phyloP scores from a whole-genome alignment of 2,113 vertebrate species.

The Neogale vison region DNA sequence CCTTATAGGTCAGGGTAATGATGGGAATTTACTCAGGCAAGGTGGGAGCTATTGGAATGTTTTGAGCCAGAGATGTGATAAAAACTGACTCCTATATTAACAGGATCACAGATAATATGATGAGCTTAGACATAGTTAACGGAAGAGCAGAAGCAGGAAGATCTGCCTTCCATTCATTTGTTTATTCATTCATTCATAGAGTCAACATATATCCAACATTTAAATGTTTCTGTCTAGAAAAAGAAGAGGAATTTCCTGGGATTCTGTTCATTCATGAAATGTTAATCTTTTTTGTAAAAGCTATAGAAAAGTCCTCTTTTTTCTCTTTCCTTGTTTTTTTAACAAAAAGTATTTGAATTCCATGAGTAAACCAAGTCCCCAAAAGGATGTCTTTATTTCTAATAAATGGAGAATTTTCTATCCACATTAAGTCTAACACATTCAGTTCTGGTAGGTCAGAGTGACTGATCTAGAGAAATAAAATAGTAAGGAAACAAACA shows the following conservation, averaged over 20 bases:
- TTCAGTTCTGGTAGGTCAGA: neutral
- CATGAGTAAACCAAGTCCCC: neutral
- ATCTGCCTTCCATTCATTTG: neutral
- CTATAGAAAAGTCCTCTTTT: neutral
- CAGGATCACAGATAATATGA: neutral
- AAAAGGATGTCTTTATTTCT: neutral
- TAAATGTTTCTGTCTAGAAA: neutral
- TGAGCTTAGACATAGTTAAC: neutral
- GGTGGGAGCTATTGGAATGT: neutral
- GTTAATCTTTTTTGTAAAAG: neutral
- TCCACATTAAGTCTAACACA: neutral
- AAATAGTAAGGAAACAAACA: neutral
- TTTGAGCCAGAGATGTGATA: neutral
- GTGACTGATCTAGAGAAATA: neutral
- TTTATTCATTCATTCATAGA: neutral
- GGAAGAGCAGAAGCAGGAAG: neutral
- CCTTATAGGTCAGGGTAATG: neutral
- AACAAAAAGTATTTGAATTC: neutral
- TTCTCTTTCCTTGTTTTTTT: neutral
- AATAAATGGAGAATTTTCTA: neutral
- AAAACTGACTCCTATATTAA: neutral
- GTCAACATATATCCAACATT: neutral
- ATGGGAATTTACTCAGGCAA: neutral
- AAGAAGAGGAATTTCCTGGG: neutral
- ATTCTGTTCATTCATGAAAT: neutral